Evolutionary conservation across 2,888 invertebrate species (phyloP).

Genomic region (Tiliacea aurago): DNA sequence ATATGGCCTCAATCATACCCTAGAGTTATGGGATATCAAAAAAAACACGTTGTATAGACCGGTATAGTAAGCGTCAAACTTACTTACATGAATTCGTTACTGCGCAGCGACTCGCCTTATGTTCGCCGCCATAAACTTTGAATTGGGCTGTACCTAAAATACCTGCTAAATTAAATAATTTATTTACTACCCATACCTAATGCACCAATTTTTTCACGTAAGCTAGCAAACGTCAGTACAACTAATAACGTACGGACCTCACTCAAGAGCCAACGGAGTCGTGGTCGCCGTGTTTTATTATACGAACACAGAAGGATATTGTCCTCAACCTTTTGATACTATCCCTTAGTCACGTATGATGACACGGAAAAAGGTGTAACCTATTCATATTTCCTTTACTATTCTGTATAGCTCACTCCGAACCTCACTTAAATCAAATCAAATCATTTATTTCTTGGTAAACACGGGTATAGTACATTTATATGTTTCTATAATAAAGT

Average conservation of each 20-base stretch:
- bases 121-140: too few relatives aligned
- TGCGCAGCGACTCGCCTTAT: too few relatives aligned
- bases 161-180: not conserved
- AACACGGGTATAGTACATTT: too few relatives aligned
- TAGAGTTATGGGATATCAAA: too few relatives aligned
- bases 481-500: too few relatives aligned
- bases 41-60: too few relatives aligned
- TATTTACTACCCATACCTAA: not conserved
- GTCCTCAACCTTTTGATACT: not conserved
- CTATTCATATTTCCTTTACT: not conserved
- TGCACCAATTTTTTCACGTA: not conserved
- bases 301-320: not conserved
- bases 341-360: conserved; percentile 5
- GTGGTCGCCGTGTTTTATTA: not conserved
- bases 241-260: not conserved
- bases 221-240: not conserved
- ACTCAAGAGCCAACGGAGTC: not conserved
- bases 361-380: not conserved
- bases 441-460: too few relatives aligned
- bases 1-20: too few relatives aligned
- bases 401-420: not conserved
- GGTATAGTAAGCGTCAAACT: too few relatives aligned
- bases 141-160: too few relatives aligned
- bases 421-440: too few relatives aligned
- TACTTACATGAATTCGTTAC: too few relatives aligned